These are phyloP conservation scores for Dolichallabes microphthalmus DNA, from an alignment of 2,113 vertebrate genomes.

Conservation along the genomic window DNA sequence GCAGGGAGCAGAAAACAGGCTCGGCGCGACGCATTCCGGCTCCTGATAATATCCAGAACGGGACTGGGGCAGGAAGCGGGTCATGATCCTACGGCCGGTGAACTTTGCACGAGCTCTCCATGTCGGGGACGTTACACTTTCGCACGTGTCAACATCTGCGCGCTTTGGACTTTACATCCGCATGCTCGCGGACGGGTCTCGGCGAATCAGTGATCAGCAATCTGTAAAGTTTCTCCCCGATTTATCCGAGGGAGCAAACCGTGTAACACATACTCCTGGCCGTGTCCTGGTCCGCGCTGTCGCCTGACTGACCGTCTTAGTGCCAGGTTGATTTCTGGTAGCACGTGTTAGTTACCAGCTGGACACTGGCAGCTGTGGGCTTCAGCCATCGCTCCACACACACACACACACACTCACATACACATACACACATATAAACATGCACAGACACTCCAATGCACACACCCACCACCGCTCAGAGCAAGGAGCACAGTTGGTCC, in stretches of 20 bases:
- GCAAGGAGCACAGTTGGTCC: conserved; percentile 17
- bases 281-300: neutral
- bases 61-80: conserved; percentile 39
- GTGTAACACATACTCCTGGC: neutral
- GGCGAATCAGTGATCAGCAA: conserved; percentile 44
- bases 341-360: conserved; percentile 57
- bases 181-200: conserved; percentile 7
- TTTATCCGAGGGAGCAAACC: neutral
- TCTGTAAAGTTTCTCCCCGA: neutral
- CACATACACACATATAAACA: neutral
- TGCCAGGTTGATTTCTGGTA: conserved; percentile 49
- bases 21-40: conserved; percentile 69
- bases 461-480: conserved; percentile 3
- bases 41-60: conserved; percentile 64
- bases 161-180: conserved; percentile 54
- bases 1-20: conserved; percentile 60
- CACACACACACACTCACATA: neutral
- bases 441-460: neutral
- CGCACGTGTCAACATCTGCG: conserved; percentile 5
- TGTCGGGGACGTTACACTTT: conserved; percentile 48
- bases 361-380: conserved; percentile 49
- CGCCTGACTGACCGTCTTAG: conserved; percentile 47
- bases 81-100: conserved; percentile 61
- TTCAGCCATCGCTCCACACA: conserved; percentile 38
- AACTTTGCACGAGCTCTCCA: conserved; percentile 65